phyloP scores from a whole-genome alignment of 92 coral and sea anemone species.

The Phymanthus crucifer region DNA sequence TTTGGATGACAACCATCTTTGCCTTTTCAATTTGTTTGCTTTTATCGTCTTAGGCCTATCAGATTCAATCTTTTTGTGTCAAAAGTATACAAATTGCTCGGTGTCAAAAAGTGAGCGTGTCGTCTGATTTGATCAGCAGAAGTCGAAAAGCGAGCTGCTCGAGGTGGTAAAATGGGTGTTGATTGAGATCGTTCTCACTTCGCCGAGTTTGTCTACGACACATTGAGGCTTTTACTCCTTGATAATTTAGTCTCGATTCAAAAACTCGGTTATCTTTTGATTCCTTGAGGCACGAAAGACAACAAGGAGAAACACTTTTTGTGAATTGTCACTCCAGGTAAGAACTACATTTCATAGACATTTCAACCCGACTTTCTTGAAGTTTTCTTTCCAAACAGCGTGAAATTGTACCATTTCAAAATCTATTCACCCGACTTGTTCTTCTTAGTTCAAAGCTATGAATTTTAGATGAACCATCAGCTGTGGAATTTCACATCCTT shows the following conservation, averaged over 20 bases:
- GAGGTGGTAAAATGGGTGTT: too few species aligned
- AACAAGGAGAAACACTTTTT: too few species aligned
- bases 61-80: not conserved
- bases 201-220: too few species aligned
- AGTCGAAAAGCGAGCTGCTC: too few species aligned
- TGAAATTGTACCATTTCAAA: not conserved
- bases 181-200: too few species aligned
- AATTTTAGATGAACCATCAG: not conserved
- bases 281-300: too few species aligned
- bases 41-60: not conserved
- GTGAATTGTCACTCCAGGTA: too few species aligned
- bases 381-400: not conserved
- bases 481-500: constrained; percentile 3
- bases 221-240: too few species aligned
- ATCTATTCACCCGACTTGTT: not conserved
- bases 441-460: not conserved
- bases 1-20: not conserved
- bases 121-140: too few species aligned
- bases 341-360: too few species aligned
- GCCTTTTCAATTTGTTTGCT: not conserved
- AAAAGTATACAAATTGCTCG: not conserved
- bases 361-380: not conserved
- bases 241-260: too few species aligned
- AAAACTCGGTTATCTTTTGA: too few species aligned
- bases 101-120: not conserved